A percentile compares a stretch with the other conserved stretches of the same genome.
phyloP scores from a whole-genome alignment of 2,888 invertebrate species.

The Glaucopsyche alexis region DNA sequence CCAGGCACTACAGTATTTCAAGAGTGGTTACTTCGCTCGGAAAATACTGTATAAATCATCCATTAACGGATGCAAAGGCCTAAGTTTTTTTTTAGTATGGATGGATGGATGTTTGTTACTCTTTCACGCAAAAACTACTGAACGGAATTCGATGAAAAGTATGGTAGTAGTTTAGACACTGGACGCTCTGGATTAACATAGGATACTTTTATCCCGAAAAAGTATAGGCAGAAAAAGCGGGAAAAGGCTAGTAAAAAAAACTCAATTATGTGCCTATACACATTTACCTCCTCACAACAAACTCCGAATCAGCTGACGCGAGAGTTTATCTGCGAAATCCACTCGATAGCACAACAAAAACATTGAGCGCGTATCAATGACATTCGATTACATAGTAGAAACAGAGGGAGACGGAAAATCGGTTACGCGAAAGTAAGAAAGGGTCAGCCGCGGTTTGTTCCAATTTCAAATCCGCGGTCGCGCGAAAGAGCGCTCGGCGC shows the following conservation, averaged over 20 bases:
- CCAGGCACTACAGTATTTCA: no score
- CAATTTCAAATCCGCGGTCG: constrained; percentile 71
- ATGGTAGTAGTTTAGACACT: no score
- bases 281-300: neutral
- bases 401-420: constrained; percentile 52
- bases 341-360: constrained; percentile 60
- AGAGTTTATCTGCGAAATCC: constrained; percentile 36
- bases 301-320: constrained; percentile 7
- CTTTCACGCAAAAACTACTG: no score
- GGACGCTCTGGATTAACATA: no score
- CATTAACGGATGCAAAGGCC: no score
- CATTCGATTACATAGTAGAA: constrained; percentile 47
- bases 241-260: neutral
- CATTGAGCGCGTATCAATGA: constrained; percentile 68
- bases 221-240: no score
- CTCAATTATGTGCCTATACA: neutral
- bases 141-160: no score
- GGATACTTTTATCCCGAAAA: no score
- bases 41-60: no score
- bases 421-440: constrained; percentile 46
- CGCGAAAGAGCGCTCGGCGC: constrained; percentile 65
- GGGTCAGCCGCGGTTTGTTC: constrained; percentile 62
- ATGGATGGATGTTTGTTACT: no score
- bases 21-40: no score
- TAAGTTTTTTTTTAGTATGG: no score